Evolutionary conservation across 2,888 invertebrate species (phyloP).

Genomic region (Aphidoletes aphidimyza): DNA sequence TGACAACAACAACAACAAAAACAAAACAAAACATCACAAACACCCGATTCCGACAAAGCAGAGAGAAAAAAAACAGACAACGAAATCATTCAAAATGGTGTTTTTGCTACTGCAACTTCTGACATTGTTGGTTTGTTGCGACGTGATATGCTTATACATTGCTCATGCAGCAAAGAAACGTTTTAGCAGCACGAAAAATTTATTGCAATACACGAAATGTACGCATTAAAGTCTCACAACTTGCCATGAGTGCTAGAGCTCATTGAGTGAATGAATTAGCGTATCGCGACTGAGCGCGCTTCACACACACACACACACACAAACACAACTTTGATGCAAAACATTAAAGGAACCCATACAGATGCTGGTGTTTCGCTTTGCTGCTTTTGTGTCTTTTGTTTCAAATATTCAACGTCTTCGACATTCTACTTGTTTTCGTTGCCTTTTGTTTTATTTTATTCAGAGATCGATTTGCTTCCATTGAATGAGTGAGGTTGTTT

Average conservation of each 20-base stretch:
- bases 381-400: background rate
- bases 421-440: background rate
- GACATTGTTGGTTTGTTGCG: background rate
- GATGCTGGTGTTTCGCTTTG: background rate
- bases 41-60: background rate
- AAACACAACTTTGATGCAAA: background rate
- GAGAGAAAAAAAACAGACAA: background rate
- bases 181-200: conserved; percentile 4
- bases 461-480: background rate
- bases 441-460: background rate
- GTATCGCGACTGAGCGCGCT: too few relatives aligned
- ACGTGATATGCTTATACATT: background rate
- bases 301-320: too few relatives aligned
- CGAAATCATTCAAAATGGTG: background rate
- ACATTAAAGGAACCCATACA: conserved; percentile 37
- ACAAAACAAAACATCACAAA: background rate
- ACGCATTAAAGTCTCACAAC: background rate
- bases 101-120: background rate
- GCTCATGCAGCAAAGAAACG: background rate
- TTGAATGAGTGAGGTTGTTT: conserved; percentile 6
- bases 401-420: background rate
- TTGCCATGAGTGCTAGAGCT: background rate
- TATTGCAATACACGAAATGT: conserved; percentile 32
- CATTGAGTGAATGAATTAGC: too few relatives aligned
- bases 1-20: background rate